Evolutionary conservation across 2,888 invertebrate genomes (phyloP).

Genomic region (Gymnoscelis rufifasciata): DNA sequence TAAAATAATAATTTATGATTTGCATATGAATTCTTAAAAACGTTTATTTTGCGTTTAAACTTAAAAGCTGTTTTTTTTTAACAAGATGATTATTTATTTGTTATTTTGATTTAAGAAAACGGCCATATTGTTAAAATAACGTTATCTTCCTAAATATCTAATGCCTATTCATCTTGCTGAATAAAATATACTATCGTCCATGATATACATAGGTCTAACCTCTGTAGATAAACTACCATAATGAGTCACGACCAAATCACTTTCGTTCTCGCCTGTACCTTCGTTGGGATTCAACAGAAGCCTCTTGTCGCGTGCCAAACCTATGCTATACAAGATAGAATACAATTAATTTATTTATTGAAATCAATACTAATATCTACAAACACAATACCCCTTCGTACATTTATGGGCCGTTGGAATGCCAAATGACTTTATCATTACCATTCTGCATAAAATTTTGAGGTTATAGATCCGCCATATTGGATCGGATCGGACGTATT

Average conservation of each 20-base stretch:
- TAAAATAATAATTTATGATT: no score
- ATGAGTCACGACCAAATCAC: background rate
- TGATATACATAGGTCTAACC: no score
- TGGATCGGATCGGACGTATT: constrained; percentile 58
- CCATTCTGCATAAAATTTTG: constrained; percentile 77
- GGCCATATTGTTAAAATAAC: no score
- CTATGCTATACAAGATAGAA: constrained; percentile 67
- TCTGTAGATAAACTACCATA: no score
- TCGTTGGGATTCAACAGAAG: constrained; percentile 70
- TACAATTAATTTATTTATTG: constrained; percentile 78
- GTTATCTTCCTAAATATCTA: no score
- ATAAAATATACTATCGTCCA: no score
- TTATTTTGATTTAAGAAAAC: no score
- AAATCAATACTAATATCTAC: constrained; percentile 78
- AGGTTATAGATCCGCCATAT: constrained; percentile 78
- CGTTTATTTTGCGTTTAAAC: no score
- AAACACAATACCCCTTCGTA: constrained; percentile 77
- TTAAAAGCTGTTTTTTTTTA: no score
- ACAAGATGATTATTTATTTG: no score
- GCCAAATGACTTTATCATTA: constrained; percentile 74
- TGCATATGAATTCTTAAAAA: no score
- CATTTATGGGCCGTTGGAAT: constrained; percentile 75
- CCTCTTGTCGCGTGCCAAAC: constrained; percentile 73
- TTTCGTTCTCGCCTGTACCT: constrained; percentile 27
- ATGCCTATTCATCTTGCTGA: no score